Base-by-base conservation (phyloP, 2,888 invertebrate genomes). In the Leptura quadrifasciata region DNA sequence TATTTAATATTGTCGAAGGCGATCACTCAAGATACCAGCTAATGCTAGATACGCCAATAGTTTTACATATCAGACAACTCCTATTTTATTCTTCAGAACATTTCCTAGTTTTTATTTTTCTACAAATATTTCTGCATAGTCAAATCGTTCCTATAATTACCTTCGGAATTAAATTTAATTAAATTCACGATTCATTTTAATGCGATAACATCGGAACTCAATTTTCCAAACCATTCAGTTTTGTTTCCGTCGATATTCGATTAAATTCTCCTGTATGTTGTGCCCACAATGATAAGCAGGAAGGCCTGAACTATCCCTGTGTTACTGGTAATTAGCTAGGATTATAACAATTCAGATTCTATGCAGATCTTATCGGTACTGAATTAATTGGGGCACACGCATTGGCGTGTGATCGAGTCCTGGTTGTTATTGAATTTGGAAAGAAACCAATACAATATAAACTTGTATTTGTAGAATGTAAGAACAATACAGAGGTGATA, bases 211-310 rank as follows among this genome's bases (percentile, higher is more conserved):
- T 31, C 57, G 31, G 31, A 39, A 58, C 57, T 58, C 58, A 27
- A 57, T 69, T 69, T 69, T 69, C 57, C 57, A 57, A 57, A 57
- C 69, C 69, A 69, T 69, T 69, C 57, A 58, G 57, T 69, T 27
- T 58, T 57, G 57, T 58, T 69, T 58, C 69, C 58, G 18, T 69
- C 69, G 69, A 69, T 69, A 57, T 69, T 58, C 57, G 35, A 69
- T 69, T 58, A 69, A 58, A 27, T 69, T 18, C 20, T 54, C 55
- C 10, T 55, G 35, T 21, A 57, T 69, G 69, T 69, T 69, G 57
- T 20, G 69, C 57, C 18, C 15, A 31, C 35, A 24, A 57, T 12
- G 69, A 69, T 69, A 69, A 69, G 69, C 69, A 17, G 12, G 9
- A 17, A 57, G 57, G 31, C 27, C 18, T 18, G 35, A 69, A 69